A percentile compares a stretch with the other conserved stretches of the same genome.
Evolutionary conservation across 2,113 vertebrate genomes (phyloP).

Genomic region (Apus apus): DNA sequence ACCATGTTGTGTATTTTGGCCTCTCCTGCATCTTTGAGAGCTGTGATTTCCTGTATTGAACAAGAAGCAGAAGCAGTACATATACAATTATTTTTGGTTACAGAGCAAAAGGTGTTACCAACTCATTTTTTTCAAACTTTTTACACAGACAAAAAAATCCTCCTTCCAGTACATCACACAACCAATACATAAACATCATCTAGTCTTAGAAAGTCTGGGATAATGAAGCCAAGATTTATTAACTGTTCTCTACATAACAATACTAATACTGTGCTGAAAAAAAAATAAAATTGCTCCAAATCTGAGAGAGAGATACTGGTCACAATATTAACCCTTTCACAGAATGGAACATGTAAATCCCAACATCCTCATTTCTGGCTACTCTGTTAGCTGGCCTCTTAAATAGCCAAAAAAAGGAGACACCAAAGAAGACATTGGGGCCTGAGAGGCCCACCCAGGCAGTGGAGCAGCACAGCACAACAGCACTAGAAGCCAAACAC

Average conservation of each 20-base stretch:
- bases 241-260: not conserved
- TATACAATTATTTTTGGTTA: not conserved
- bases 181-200: not conserved
- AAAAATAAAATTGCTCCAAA: not conserved
- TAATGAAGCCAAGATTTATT: not conserved
- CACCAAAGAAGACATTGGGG: not conserved
- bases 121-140: not conserved
- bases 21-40: constrained; percentile 69
- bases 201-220: not conserved
- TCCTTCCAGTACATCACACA: not conserved
- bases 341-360: not conserved
- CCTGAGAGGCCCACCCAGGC: not conserved
- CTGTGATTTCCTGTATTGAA: constrained; percentile 71
- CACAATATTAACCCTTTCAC: not conserved
- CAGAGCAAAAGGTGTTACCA: not conserved
- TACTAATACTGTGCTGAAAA: not conserved
- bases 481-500: not conserved
- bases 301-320: not conserved
- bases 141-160: not conserved
- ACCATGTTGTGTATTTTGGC: constrained; percentile 64
- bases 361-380: not conserved
- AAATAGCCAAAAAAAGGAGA: not conserved
- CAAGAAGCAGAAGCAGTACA: not conserved
- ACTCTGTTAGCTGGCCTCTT: not conserved
- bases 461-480: not conserved